Percentiles rank a stretch among this genome's conserved stretches.
These are phyloP conservation scores for Malurus leucopterus DNA, from an alignment of 2,797 vertebrate genomes.

Conservation along the genomic window DNA sequence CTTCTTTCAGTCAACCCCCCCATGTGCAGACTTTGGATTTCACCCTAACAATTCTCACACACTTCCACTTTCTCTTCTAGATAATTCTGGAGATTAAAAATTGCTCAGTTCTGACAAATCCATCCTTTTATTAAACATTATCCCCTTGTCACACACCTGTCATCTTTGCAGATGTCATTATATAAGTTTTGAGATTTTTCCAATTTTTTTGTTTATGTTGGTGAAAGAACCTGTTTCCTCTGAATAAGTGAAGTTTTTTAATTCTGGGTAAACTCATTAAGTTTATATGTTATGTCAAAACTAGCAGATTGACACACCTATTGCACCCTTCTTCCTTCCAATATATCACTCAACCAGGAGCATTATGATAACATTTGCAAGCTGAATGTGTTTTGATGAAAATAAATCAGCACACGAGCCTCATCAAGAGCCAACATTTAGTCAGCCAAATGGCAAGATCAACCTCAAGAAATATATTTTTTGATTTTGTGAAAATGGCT, in stretches of 20 bases:
- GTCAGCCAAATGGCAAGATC: neutral
- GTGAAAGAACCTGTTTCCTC: neutral
- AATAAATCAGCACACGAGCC: neutral
- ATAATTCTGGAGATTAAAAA: neutral
- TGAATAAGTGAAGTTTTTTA: neutral
- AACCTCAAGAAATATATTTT: neutral
- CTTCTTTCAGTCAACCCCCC: neutral
- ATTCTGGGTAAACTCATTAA: neutral
- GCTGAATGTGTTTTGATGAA: neutral
- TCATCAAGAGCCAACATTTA: neutral
- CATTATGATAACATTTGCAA: slow-evolving; percentile 2
- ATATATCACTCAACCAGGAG: neutral
- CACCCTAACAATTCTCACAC: neutral
- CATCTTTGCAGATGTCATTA: neutral
- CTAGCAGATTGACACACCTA: neutral
- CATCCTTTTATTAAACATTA: neutral
- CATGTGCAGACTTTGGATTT: neutral
- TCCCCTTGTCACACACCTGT: neutral
- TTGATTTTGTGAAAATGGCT: slow-evolving; percentile 2
- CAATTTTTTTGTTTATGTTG: neutral
- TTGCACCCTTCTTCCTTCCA: neutral
- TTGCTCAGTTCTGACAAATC: neutral
- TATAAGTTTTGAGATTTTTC: neutral
- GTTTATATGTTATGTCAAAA: neutral
- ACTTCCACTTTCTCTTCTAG: neutral